Conservation (phyloP, 1,140 invertebrate species). For the Euschistus heros region DNA sequence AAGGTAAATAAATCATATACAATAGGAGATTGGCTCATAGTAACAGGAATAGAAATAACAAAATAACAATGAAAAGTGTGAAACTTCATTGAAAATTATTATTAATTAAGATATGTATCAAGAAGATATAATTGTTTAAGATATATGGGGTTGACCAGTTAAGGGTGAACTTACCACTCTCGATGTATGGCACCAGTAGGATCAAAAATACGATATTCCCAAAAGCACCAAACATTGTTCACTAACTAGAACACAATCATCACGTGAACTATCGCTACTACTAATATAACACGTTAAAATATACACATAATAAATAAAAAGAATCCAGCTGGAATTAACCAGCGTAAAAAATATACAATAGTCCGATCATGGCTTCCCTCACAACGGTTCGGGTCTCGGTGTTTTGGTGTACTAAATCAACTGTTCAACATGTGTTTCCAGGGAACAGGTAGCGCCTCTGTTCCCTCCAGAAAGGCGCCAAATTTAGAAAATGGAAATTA, state of each 20-base stretch:
- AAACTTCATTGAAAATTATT: no score
- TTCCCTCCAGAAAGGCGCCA: background rate
- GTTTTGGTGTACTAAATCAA: background rate
- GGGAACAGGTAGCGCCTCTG: background rate
- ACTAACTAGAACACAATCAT: constrained; percentile 27
- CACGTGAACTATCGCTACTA: constrained; percentile 12
- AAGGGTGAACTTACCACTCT: constrained; percentile 37
- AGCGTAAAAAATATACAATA: constrained; percentile 21
- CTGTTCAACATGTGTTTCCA: constrained; percentile 14
- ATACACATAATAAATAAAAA: constrained; percentile 22
- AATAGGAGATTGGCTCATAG: no score
- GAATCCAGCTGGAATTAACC: constrained; percentile 23
- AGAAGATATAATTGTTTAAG: no score
- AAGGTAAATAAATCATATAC: no score
- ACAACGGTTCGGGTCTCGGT: background rate
- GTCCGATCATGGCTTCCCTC: constrained; percentile 22
- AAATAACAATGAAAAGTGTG: no score
- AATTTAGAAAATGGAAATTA: background rate
- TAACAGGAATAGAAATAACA: no score
- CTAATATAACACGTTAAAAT: constrained; percentile 4
- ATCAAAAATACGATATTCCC: constrained; percentile 31
- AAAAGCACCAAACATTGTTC: constrained; percentile 32
- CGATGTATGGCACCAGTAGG: constrained; percentile 39
- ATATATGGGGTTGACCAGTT: no score
- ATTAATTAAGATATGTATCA: no score